Base-by-base conservation (phyloP, 2,888 invertebrate species). In the Mongoloraphidia duomilia region DNA sequence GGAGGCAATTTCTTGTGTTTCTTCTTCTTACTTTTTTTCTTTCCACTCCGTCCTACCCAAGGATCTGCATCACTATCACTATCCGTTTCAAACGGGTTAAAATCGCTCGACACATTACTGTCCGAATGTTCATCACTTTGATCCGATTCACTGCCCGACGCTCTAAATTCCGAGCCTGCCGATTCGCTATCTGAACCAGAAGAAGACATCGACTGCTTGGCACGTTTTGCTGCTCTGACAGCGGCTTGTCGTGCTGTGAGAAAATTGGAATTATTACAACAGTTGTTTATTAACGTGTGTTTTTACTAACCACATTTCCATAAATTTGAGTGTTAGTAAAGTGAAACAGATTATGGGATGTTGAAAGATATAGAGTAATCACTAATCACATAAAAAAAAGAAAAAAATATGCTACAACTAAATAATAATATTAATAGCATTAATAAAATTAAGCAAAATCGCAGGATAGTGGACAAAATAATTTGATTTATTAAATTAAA, bases 41-140 rank as follows among this genome's bases (percentile, higher is more conserved):
- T 79, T 54, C 81, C 78, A 54, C 81, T 78, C 45, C 79, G 73
- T 12, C 75, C 73, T 41, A 86, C 76, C 87, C 90, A 89, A 0
- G 88, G 89, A 68, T 90, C 89, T 57, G 82, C 82, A 60, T 90
- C 89, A 39, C 85, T 84, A 59, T 84, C 84, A 59, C 80, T 79
- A 61, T 84, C 91, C 45, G 79, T 83, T 64, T 84, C 85, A 62
- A 89, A 90, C n/a, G 93, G 94, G 72, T 95, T 94, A 65, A 90
- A 91, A 69, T 91, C 92, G 51, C 84, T 84, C 57, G 84, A 84
- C 49, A 70, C 73, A 56, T 79, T 77, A 53, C 79, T 79, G 53
- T 75, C 73, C 41, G 68, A 69, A 60, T 67, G 69, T 51, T 69
- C 72, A 26, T 74, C 73, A 34, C 70, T 72, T 39, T 76, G 74